Evolutionary conservation across 2,797 vertebrate species (phyloP).

Genomic region (Perodicticus potto): DNA sequence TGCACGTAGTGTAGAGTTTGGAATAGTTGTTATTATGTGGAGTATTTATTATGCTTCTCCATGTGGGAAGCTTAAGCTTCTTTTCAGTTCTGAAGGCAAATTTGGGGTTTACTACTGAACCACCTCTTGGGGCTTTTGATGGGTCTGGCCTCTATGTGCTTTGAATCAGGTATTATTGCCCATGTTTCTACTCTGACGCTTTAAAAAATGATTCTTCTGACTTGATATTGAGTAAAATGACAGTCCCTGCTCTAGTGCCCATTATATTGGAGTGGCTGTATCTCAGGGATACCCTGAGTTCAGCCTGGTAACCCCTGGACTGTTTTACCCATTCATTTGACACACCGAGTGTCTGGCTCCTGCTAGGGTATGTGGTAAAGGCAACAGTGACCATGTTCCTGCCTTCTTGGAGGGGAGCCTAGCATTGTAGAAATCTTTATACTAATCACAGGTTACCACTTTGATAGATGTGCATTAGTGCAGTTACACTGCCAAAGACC

Average conservation of each 20-base stretch:
- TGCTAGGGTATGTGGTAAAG: not conserved
- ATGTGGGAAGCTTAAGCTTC: not conserved
- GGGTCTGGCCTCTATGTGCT: slow-evolving; percentile 21
- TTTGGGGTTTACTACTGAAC: not conserved
- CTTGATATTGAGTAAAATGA: not conserved
- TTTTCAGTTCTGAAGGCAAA: not conserved
- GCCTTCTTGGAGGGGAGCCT: not conserved
- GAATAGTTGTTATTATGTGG: not conserved
- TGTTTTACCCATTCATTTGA: not conserved
- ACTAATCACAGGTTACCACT: not conserved
- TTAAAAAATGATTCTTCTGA: not conserved
- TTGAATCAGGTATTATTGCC: not conserved
- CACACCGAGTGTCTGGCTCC: not conserved
- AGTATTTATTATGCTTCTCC: not conserved
- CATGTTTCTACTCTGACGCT: not conserved
- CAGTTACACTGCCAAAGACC: not conserved
- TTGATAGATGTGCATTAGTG: not conserved
- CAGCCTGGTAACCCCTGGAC: not conserved
- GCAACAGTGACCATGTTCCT: not conserved
- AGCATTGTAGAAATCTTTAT: not conserved
- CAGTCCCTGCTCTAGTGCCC: not conserved
- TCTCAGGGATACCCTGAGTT: not conserved
- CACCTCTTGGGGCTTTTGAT: not conserved
- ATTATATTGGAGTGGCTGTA: not conserved
- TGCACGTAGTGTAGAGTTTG: not conserved